These are phyloP conservation scores for Rhopalosiphum padi DNA, from an alignment of 1,140 invertebrate genomes.

Conservation along the genomic window DNA sequence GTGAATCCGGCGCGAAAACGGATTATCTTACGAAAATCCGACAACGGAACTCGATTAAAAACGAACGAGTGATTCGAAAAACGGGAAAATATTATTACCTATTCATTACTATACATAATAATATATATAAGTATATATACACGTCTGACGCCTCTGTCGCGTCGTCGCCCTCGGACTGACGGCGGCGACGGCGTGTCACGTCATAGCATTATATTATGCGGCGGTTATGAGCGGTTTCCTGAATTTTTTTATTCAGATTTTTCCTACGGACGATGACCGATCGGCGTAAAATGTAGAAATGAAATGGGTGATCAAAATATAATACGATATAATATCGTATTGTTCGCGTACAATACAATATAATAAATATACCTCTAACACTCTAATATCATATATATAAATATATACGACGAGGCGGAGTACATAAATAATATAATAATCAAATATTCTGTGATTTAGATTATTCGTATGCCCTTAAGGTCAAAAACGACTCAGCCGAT, in stretches of 20 bases:
- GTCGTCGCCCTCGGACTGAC: neutral
- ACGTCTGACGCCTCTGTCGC: neutral
- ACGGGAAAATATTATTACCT: neutral
- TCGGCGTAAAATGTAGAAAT: neutral
- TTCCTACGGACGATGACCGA: neutral
- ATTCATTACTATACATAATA: neutral
- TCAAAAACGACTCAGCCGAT: neutral
- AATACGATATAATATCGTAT: no score
- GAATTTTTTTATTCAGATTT: neutral
- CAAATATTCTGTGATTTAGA: neutral
- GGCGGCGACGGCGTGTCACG: neutral
- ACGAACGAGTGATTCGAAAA: neutral
- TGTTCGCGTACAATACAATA: no score
- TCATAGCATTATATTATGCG: neutral
- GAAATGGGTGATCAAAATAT: neutral
- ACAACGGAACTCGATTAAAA: slow-evolving; percentile 1
- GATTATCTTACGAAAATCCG: slow-evolving; percentile 4
- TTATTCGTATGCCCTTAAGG: neutral
- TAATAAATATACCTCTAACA: neutral
- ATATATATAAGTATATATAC: no score
- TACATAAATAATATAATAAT: no score
- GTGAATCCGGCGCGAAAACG: neutral
- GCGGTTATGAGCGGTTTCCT: no score
- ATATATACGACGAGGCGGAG: neutral
- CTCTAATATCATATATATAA: neutral